phyloP scores from a whole-genome alignment of 2,797 vertebrate genomes.

The Simalia tracyae region DNA sequence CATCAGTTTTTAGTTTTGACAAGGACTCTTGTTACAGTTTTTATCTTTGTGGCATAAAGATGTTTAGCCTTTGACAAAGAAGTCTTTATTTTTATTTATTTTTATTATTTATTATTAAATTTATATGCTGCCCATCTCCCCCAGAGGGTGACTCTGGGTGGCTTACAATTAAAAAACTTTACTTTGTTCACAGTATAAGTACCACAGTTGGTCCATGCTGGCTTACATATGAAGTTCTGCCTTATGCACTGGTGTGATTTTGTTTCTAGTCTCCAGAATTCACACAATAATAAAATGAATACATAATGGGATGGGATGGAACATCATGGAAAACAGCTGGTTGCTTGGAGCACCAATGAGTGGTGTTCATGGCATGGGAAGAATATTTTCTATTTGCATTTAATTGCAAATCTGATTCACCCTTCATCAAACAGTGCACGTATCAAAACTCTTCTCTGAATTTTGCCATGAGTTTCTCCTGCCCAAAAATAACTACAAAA shows the following conservation, averaged over 20 bases:
- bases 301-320: neutral
- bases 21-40: neutral
- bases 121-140: too few species aligned
- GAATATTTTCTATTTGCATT: neutral
- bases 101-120: too few species aligned
- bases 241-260: neutral
- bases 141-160: too few species aligned
- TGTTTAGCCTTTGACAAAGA: neutral
- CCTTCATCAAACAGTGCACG: neutral
- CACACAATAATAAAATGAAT: neutral
- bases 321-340: neutral
- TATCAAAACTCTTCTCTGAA: neutral
- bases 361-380: neutral
- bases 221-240: neutral
- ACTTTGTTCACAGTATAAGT: neutral
- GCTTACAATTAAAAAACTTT: too few species aligned
- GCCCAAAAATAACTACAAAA: neutral
- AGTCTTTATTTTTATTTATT: neutral
- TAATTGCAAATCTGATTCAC: neutral
- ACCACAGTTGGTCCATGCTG: neutral
- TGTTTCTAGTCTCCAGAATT: neutral
- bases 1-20: neutral
- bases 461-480: neutral
- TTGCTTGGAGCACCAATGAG: neutral
- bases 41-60: neutral